These are phyloP conservation scores for rabbit (Oryctolagus cuniculus) DNA, from an alignment of 2,113 vertebrate species.

Conservation along the genomic window mOryCun1.1 NC_091434.1:146644001-146644500, in stretches of 20 bases:
- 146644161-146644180: conserved; percentile 54
- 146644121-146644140: conserved; percentile 15
- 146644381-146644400: no score
- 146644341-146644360: no score
- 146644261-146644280: background rate
- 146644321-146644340: no score
- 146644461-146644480: no score
- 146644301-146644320: no score
- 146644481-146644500: no score
- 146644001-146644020: conserved; percentile 47
- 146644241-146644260: conserved; percentile 20
- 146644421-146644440: no score
- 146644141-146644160: conserved; percentile 23
- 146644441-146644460: no score
- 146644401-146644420: no score
- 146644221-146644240: conserved; percentile 9
- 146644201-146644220: conserved; percentile 17
- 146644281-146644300: no score
- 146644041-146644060: background rate
- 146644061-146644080: conserved; percentile 14
- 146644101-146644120: conserved; percentile 7
- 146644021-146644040: background rate
- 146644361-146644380: no score
- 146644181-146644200: background rate
- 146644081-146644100: background rate